phyloP scores from a whole-genome alignment of 2,113 vertebrate species.

The Platysteira castanea region DNA sequence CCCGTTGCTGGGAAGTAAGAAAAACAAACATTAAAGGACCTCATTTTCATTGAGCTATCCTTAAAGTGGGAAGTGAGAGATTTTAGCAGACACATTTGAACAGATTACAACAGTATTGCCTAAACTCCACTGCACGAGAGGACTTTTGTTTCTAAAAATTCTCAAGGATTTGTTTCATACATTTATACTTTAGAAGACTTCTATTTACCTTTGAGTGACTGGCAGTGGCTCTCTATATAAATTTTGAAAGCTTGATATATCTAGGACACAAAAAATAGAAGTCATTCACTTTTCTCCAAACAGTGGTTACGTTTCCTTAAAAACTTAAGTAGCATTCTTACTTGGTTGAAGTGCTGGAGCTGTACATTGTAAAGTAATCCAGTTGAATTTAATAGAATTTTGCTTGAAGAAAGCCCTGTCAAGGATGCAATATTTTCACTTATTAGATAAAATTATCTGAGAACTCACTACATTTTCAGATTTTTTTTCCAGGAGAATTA shows the following conservation, averaged over 20 bases:
- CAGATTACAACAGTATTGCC: background rate
- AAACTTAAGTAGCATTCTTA: slow-evolving; percentile 51
- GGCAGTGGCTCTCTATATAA: slow-evolving; percentile 82
- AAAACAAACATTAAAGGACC: background rate
- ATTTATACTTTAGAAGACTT: background rate
- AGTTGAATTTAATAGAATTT: slow-evolving; percentile 79
- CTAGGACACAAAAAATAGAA: slow-evolving; percentile 60
- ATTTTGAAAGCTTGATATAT: slow-evolving; percentile 95
- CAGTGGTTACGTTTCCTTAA: background rate
- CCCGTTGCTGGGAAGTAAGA: background rate
- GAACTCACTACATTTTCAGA: background rate
- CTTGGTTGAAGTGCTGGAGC: slow-evolving; percentile 89
- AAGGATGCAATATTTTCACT: slow-evolving; percentile 19
- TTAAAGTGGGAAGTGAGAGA: background rate
- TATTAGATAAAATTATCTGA: background rate
- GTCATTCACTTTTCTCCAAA: background rate
- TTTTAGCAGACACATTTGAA: background rate
- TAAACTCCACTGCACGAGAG: background rate
- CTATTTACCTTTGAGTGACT: slow-evolving; percentile 78
- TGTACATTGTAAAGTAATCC: slow-evolving; percentile 84
- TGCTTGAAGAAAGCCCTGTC: slow-evolving; percentile 83
- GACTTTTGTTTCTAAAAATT: background rate
- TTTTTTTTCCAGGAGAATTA: background rate
- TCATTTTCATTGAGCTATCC: background rate
- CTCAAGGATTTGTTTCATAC: background rate